Percentiles rank a stretch among this genome's conserved stretches.
Evolutionary conservation across 2,888 invertebrate species (phyloP).

Genomic region (Acleris cristana): DNA sequence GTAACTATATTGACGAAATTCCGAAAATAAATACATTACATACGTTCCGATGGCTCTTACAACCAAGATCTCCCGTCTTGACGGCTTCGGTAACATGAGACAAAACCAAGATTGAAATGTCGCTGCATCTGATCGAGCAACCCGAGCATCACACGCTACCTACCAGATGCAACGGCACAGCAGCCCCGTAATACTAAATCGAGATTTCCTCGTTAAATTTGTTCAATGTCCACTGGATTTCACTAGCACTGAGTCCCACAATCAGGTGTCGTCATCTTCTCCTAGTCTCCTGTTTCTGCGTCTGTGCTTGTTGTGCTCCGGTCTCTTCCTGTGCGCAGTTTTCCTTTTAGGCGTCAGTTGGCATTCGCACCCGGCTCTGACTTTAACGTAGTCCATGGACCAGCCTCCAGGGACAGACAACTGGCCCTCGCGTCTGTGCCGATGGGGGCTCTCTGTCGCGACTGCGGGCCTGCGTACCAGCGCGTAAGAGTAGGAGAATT

Average conservation of each 20-base stretch:
- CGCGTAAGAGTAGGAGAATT: slow-evolving; percentile 93
- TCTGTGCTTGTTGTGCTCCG: slow-evolving; percentile 65
- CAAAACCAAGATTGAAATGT: slow-evolving; percentile 38
- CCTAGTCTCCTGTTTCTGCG: slow-evolving; percentile 65
- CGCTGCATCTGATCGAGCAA: slow-evolving; percentile 42
- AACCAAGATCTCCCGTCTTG: slow-evolving; percentile 45
- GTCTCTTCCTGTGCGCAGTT: slow-evolving; percentile 54
- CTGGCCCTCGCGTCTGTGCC: slow-evolving; percentile 67
- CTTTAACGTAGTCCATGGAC: slow-evolving; percentile 92
- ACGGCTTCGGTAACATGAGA: slow-evolving; percentile 57
- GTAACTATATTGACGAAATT: slow-evolving; percentile 59
- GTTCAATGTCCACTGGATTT: slow-evolving; percentile 69
- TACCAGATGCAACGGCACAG: slow-evolving; percentile 33
- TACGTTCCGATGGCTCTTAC: slow-evolving; percentile 63
- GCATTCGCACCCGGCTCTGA: slow-evolving; percentile 94
- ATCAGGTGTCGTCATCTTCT: slow-evolving; percentile 74
- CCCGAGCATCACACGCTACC: slow-evolving; percentile 22
- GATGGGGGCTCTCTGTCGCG: slow-evolving; percentile 68
- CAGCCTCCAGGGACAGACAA: slow-evolving; percentile 85
- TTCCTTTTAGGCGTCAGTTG: slow-evolving; percentile 86
- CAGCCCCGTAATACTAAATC: slow-evolving; percentile 57
- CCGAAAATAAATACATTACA: slow-evolving; percentile 62
- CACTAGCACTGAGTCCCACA: slow-evolving; percentile 53
- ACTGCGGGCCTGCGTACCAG: slow-evolving; percentile 86
- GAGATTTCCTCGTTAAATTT: slow-evolving; percentile 57